Percentiles rank a stretch among this genome's conserved stretches.
These are phyloP conservation scores for Dasyornis broadbenti DNA, from an alignment of 2,113 vertebrate genomes.

Conservation along the genomic window DNA sequence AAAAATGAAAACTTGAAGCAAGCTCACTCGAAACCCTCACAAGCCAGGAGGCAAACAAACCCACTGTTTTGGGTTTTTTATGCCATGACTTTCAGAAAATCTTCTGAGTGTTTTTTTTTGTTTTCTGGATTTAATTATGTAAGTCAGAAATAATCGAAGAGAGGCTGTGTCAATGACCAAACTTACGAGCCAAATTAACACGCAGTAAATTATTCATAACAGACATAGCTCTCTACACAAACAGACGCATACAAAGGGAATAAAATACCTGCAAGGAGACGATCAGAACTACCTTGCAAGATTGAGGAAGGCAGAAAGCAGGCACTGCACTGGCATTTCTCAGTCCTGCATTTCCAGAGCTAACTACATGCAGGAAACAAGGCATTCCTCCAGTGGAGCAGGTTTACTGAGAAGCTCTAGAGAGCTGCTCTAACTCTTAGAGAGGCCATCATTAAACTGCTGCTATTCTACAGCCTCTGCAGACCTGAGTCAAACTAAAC, in stretches of 20 bases:
- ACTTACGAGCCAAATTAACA: not conserved
- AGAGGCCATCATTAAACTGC: not conserved
- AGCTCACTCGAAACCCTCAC: not conserved
- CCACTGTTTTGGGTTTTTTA: not conserved
- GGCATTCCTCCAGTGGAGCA: not conserved
- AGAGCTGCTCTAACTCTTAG: not conserved
- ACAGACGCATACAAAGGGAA: not conserved
- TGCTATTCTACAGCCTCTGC: not conserved
- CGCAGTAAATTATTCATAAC: not conserved
- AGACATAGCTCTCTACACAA: not conserved
- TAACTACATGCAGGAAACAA: not conserved
- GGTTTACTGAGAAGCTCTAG: not conserved
- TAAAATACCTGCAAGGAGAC: not conserved
- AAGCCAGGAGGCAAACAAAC: not conserved
- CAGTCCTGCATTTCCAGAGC: not conserved
- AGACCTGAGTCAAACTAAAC: not conserved
- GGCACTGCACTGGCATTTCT: not conserved
- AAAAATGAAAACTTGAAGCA: not conserved
- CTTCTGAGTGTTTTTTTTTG: not conserved
- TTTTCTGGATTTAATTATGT: not conserved
- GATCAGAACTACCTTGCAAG: not conserved
- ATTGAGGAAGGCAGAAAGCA: not conserved
- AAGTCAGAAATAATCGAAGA: not conserved
- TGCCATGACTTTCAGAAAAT: not conserved
- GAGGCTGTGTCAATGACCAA: not conserved